Evolutionary conservation across 2,888 invertebrate species (phyloP), one percentile per base, ranked within the genome.

Genomic region (Drosophila macrospina): DNA sequence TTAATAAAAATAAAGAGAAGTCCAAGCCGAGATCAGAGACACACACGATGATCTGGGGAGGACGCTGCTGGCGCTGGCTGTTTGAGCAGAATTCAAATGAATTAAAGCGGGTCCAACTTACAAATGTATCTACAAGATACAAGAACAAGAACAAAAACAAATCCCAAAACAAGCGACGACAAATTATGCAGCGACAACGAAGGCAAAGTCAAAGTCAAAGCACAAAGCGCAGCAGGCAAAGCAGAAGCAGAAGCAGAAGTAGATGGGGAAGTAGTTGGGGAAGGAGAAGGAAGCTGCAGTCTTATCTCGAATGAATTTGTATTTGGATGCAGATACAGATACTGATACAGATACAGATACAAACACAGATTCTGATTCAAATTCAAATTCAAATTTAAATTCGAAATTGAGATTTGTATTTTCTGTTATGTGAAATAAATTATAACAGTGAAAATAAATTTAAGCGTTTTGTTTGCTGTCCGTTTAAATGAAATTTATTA

Each of bases 121-220:
- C 85, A 86, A 86, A 88, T 86, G 89, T 88, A 81, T 76, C 87
- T 85, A 85, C 88, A 85, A 69, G 74, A 79, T 77, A 77, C 79
- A 60, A 56, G 66, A 75, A 56, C 52, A 28, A 28, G 2, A 20
- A 20, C 20, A 50, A 52, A 60, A 47, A 48, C 57, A 66, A 63
- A 56, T 16, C 34, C 54, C 59, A 70, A 44, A 54, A 78, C 68
- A 79, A 72, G 59, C 69, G 78, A 75, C 80, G 87, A 86, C 86
- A 86, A 87, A 88, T 89, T 86, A 85, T 86, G 82, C 85, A 89
- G 81, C 62, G 70, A 72, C 77, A 82, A 72, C 55, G 44, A 50
- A 60, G 52, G 60, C 65, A 60, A 60, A 66, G 42, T 32, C 65
- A 60, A 60, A 66, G 42, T 32, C n/a, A 32, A 47, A 41, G 41